phyloP scores from a whole-genome alignment of 2,797 vertebrate genomes.

The Caiman crocodilus region DNA sequence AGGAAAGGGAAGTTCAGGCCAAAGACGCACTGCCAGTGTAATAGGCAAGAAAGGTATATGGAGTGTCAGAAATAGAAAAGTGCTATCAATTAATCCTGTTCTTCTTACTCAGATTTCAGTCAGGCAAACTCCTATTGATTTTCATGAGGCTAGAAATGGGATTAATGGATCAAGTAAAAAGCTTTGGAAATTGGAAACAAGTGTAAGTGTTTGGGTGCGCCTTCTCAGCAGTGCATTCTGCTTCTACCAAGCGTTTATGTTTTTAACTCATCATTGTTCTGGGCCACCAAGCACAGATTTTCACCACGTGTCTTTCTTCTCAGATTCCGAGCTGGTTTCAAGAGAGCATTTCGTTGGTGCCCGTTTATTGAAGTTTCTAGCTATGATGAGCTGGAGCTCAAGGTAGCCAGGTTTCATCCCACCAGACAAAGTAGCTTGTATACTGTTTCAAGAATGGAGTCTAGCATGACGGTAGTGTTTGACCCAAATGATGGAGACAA shows the following conservation, averaged over 20 bases:
- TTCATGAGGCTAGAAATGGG: not conserved
- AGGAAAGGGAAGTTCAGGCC: not conserved
- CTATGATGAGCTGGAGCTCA: slow-evolving; percentile 92
- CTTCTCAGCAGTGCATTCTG: rapidly evolving
- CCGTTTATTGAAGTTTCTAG: slow-evolving; percentile 90
- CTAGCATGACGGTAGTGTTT: slow-evolving; percentile 84
- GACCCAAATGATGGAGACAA: slow-evolving; percentile 82
- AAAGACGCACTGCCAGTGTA: not conserved
- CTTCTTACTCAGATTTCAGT: not conserved
- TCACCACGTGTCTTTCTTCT: slow-evolving; percentile 8
- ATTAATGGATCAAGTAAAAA: not conserved
- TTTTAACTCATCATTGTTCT: not conserved
- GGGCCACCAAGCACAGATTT: not conserved
- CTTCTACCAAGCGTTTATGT: not conserved
- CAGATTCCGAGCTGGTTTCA: slow-evolving; percentile 95
- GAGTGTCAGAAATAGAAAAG: not conserved
- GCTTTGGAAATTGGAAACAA: rapidly evolving
- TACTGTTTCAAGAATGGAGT: slow-evolving; percentile 90
- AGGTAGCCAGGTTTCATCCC: slow-evolving; percentile 85
- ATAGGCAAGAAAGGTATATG: not conserved
- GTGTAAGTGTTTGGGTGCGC: too few relatives aligned
- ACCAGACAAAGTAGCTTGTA: slow-evolving; percentile 91
- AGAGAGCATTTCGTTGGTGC: slow-evolving; percentile 92
- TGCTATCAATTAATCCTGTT: not conserved
- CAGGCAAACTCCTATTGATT: not conserved